phyloP scores from a whole-genome alignment of 2,797 vertebrate genomes.

The Yasuhikotakia modesta region DNA sequence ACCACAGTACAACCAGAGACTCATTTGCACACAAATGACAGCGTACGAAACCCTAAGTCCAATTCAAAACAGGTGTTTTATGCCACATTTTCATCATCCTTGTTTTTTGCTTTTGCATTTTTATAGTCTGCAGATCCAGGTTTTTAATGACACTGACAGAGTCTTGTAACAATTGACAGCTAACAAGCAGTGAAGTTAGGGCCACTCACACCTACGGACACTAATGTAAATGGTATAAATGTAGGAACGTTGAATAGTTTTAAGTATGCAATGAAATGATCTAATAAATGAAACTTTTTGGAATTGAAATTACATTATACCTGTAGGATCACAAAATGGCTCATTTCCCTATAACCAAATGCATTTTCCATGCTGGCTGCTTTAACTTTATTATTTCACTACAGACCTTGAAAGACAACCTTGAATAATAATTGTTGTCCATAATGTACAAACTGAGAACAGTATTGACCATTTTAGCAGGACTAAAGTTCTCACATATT shows the following conservation, averaged over 20 bases:
- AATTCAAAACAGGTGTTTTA: too few species aligned
- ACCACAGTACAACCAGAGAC: too few species aligned
- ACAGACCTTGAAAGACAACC: background rate
- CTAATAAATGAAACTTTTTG: too few species aligned
- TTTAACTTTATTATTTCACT: background rate
- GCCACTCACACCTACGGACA: too few species aligned
- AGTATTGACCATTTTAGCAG: background rate
- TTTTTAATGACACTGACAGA: background rate
- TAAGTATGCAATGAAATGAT: too few species aligned
- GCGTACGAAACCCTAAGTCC: background rate
- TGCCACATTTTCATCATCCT: too few species aligned
- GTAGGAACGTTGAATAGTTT: background rate
- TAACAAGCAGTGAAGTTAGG: too few species aligned
- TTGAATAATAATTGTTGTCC: background rate
- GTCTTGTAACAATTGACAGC: background rate
- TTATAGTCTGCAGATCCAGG: too few species aligned
- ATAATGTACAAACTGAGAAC: conserved; percentile 7
- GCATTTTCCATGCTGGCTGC: background rate
- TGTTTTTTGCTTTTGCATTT: background rate
- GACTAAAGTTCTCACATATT: background rate
- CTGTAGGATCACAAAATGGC: background rate
- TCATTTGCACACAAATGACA: too few species aligned
- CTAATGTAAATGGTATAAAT: background rate
- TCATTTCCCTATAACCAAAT: background rate
- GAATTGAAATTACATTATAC: conserved; percentile 7